Base-by-base conservation (phyloP, 2,113 vertebrate species). In the Scomber scombrus region DNA sequence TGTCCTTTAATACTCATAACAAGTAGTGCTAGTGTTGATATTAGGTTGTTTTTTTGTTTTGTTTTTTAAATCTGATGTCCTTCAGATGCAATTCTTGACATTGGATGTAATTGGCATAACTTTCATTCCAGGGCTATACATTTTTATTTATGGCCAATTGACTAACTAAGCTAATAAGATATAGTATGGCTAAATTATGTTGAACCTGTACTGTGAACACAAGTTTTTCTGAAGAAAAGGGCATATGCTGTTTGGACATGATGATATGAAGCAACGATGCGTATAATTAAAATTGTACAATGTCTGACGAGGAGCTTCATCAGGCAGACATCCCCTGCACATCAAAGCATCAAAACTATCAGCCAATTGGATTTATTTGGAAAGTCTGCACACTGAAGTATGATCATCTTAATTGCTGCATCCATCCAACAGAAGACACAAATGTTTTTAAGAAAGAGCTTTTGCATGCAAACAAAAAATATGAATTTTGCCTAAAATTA, bases 261-360 rank as follows among this genome's bases (percentile, higher is more conserved):
- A 70, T 45, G 52, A 45, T 23, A 50, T 31, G 21, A 55, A 75
- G 43, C n/a, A 49, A 57, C 57, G 52, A 66, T 57, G 40, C 40
- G 49, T 66, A 49, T 43, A 57, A 57, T 75, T 75, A 75, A 56
- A 66, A 40, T 21, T 31, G 21, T 15, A 56, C 50, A 46, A 23
- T 43, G 34, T 57, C 47, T 47, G 14, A 16, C 40, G 21, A 21
- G 5, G 29, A 34, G 21, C 14, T 57, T 50, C 63, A 66, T 21
- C 15, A 51, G 2, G 31, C 12, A 62, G 69, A 69, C 47, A 23
- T 49, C 46, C 50, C 12, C 8, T 55, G 56, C 12, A 66, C 21
- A 66, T 23, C 34, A 29, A 11, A 47, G 54, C 23, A 5, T 16
- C 23, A 56, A 26, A 14, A 7, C 7, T 5, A 49, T 10, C 34